Evolutionary conservation across 2,113 vertebrate species (phyloP), one percentile per base, ranked within the genome.

Genomic region (Mus spicilegus): DNA sequence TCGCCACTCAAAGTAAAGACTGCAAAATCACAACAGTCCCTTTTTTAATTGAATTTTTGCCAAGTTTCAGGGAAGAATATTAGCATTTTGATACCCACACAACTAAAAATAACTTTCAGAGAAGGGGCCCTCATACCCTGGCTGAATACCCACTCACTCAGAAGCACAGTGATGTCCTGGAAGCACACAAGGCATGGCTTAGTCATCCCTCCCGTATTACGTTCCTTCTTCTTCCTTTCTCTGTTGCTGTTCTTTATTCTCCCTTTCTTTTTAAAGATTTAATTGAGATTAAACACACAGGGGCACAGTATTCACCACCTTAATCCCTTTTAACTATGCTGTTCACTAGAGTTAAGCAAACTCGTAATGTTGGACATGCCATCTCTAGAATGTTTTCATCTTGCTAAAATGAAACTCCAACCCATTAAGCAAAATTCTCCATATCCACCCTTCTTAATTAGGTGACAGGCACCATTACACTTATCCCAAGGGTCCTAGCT

Each of bases 21-120:
- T 89, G 87, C 56, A 91, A 91, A 91, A 70, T 78, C 78, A 84
- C 33, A 94, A 95, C 96, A 39, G 14, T 5, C 54, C 91, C 73
- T 93, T 77, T 82, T 89, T 75, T 17, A 54, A 51, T 10, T 95
- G 1, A 84, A 95, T 97, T 94, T 42, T 87, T 87, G 88, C 85
- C 54, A 39, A 96, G 24, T 24, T 2, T 93, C 63, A 95, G 13
- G 2, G 39, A 80, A 72, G 65, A 95, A 69, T 54, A 69, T n/a
- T 92, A 89, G 70, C 72, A 84, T 84, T 95, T 81, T 51, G 58
- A 87, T 76, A 88, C 39, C 49, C 22, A 9, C n/a, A 65, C 58
- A 94, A 72, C 36, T 36, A 14, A 46, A 95, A 91, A 36, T 56
- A 36, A 87, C n/a, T 46, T 96, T 82, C 26, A 17, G 84, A 95